Base-by-base conservation (phyloP, 2,797 vertebrate genomes). In the Poeciliopsis infans region DNA sequence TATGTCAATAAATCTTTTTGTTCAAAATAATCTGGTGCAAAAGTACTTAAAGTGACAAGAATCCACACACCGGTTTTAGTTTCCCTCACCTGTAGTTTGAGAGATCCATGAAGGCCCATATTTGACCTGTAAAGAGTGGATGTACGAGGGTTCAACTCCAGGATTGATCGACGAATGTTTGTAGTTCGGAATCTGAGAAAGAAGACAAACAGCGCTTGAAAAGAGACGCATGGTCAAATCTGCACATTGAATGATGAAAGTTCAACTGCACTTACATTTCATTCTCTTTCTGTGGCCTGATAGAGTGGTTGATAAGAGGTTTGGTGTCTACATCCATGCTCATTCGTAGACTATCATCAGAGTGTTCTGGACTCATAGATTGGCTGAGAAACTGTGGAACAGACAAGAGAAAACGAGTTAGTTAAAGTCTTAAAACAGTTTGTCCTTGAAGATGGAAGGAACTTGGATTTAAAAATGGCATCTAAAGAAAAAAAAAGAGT, bases 51-150 rank as follows among this genome's bases (percentile, higher is more conserved):
- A 0, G 3, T 25, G 49, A 41, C 2, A 51, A 31, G 20, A 11
- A 72, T 28, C 15, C 12, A 25, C 28, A 23, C 25, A 31, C 23
- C n/a, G n/a, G n/a, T 7, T 57, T 43, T 12, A n/a, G 33, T 41
- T 16, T 68, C 12, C 77, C 89, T 97, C 94, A 99, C 98, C 97
- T 97, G 93, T 92, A 97, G 95, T 91, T 99, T 99, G 81, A 97
- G 93, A 53, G 97, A 96, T 77, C 96, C 96, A 0, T 98, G 97
- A 92, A 96, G 95, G 80, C 96, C 95, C 81, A 97, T 89, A 39
- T 96, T 91, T 6, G 97, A 97, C 93, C 97, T 97, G 94, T 99
- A 99, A 5, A 98, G 97, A 68, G 98, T 98, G 76, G 97, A 98
- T 74, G 97, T 98, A 88, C 96, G 96, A 75, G 98, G 97, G 84